These are phyloP conservation scores for Alauda arvensis DNA, from an alignment of 2,797 vertebrate species.

Conservation along the genomic window DNA sequence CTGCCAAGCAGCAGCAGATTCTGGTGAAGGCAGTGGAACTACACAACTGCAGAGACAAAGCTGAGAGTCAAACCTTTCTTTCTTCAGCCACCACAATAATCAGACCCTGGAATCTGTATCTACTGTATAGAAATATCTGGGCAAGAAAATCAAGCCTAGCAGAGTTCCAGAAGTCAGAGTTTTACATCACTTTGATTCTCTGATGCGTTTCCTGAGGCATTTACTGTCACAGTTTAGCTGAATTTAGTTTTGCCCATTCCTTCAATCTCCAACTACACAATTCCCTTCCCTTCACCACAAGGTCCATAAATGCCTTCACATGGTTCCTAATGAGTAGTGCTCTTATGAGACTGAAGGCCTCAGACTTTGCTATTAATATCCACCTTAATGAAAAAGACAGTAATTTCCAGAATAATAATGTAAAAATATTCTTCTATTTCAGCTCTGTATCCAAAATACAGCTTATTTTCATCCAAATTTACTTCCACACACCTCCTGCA, in stretches of 20 bases:
- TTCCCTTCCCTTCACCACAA: background rate
- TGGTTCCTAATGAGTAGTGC: background rate
- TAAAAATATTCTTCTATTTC: background rate
- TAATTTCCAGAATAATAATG: background rate
- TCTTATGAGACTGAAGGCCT: background rate
- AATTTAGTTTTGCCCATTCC: background rate
- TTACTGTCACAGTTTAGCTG: background rate
- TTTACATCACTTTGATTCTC: background rate
- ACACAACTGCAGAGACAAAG: background rate
- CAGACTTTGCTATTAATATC: background rate
- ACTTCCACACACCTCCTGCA: background rate
- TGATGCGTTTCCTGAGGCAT: background rate
- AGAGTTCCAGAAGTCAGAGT: background rate
- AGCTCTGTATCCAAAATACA: background rate
- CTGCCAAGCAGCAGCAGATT: background rate
- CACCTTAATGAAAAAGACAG: background rate
- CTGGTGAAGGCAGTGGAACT: background rate
- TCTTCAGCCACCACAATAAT: background rate
- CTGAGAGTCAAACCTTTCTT: background rate
- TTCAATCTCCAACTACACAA: background rate
- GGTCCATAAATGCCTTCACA: background rate
- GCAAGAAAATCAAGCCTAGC: background rate
- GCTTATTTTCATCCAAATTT: background rate
- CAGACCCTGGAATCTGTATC: background rate
- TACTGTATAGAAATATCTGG: background rate